Conservation (phyloP, 2,888 invertebrate genomes). For the Pimpla rufipes region DNA sequence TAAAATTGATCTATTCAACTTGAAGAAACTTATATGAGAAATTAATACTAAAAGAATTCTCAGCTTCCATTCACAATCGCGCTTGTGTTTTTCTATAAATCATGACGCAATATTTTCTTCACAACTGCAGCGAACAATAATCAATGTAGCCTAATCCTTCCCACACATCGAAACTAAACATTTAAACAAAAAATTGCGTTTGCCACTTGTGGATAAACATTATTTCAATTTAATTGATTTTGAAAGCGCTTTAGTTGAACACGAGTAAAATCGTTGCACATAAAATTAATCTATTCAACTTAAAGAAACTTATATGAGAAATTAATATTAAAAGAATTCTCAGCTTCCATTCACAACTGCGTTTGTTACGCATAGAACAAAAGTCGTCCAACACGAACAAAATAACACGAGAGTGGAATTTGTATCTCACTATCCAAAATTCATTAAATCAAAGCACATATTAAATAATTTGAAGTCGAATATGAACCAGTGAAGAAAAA, state of each 20-base stretch:
- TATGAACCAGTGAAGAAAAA: not conserved
- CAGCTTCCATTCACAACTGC: too few species aligned
- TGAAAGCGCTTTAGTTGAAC: too few species aligned
- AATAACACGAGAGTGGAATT: too few species aligned
- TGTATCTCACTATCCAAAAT: not conserved
- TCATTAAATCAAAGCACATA: not conserved
- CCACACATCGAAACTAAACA: not conserved
- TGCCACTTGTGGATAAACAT: not conserved
- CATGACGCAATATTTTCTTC: constrained; percentile 2
- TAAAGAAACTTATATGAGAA: not conserved
- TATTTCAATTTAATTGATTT: not conserved
- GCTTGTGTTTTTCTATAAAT: constrained; percentile 72
- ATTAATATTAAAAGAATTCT: not conserved
- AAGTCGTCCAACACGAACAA: too few species aligned
- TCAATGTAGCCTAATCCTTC: constrained; percentile 1
- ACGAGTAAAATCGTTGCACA: too few species aligned
- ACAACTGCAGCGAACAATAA: not conserved
- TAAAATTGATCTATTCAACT: too few species aligned
- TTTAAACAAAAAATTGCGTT: not conserved
- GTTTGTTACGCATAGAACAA: too few species aligned
- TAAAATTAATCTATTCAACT: not conserved
- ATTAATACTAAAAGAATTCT: too few species aligned
- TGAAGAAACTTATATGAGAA: too few species aligned
- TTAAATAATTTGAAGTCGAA: not conserved
- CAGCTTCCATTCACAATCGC: too few species aligned